Evolutionary conservation across 2,888 invertebrate species (phyloP).

Genomic region (Ophioninae sp.): DNA sequence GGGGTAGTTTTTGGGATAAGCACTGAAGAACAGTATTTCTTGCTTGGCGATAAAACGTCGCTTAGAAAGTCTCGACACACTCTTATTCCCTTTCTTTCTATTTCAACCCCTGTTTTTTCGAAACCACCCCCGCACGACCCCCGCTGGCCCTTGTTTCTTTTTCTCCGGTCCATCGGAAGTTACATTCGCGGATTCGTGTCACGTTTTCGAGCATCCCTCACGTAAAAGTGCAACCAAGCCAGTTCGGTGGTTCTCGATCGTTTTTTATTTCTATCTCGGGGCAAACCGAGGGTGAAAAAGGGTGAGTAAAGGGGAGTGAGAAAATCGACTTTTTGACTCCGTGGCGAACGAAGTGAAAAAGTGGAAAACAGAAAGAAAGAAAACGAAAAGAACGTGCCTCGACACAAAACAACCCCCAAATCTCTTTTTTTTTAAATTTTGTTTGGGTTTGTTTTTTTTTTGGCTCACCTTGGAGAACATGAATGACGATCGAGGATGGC

Average conservation of each 20-base stretch:
- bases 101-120: conserved; percentile 28
- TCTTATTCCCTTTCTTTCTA: conserved; percentile 13
- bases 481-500: conserved; percentile 71
- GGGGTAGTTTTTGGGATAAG: too few species aligned
- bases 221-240: conserved; percentile 54
- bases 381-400: too few species aligned
- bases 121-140: background rate
- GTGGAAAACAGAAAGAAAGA: too few species aligned
- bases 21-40: conserved; percentile 6
- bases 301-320: background rate
- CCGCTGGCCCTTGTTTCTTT: background rate
- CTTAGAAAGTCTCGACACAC: conserved; percentile 63
- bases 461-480: conserved; percentile 72
- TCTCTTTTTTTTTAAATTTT: too few species aligned
- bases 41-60: conserved; percentile 48
- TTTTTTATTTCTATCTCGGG: conserved; percentile 17
- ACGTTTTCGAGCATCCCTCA: conserved; percentile 53
- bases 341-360: too few species aligned
- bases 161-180: conserved; percentile 42
- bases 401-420: too few species aligned
- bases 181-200: conserved; percentile 56
- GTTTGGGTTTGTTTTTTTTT: too few species aligned
- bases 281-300: background rate
- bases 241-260: conserved; percentile 17
- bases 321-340: too few species aligned